Percentiles rank a stretch among this genome's conserved stretches.
Conservation (phyloP, 2,113 vertebrate species). For the Tyrannus savana region DNA sequence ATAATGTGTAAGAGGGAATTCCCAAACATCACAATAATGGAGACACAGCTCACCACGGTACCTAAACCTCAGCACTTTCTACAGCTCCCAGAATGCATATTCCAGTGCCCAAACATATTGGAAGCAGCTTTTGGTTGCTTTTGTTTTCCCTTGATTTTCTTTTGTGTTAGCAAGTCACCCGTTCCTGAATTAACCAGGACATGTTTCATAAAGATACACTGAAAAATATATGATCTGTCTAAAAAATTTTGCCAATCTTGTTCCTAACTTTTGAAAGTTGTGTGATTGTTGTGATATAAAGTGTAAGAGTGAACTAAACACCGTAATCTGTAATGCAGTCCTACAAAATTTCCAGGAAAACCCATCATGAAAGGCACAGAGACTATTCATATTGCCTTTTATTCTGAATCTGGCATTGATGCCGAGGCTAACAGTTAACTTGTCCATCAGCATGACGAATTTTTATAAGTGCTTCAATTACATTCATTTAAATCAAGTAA, state of each 20-base stretch:
- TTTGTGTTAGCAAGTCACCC: neutral
- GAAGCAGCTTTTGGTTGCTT: rapidly evolving
- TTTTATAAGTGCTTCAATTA: neutral
- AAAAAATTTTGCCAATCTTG: rapidly evolving
- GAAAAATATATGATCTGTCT: neutral
- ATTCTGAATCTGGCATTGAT: neutral
- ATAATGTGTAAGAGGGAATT: neutral
- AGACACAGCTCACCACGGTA: neutral
- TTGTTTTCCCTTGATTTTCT: neutral
- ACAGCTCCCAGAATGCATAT: neutral
- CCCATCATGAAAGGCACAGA: neutral
- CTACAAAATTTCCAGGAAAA: neutral
- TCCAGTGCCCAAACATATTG: neutral
- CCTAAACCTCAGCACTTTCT: neutral
- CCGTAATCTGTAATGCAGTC: rapidly evolving
- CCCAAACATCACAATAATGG: neutral
- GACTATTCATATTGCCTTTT: neutral
- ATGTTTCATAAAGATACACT: neutral
- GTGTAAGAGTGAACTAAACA: neutral
- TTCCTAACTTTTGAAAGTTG: neutral
- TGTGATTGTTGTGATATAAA: neutral
- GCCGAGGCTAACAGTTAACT: neutral
- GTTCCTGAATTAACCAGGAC: neutral
- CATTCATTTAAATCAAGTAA: neutral
- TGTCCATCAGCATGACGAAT: neutral